phyloP scores from a whole-genome alignment of 2,888 invertebrate species.

The Mesochorus sp. region DNA sequence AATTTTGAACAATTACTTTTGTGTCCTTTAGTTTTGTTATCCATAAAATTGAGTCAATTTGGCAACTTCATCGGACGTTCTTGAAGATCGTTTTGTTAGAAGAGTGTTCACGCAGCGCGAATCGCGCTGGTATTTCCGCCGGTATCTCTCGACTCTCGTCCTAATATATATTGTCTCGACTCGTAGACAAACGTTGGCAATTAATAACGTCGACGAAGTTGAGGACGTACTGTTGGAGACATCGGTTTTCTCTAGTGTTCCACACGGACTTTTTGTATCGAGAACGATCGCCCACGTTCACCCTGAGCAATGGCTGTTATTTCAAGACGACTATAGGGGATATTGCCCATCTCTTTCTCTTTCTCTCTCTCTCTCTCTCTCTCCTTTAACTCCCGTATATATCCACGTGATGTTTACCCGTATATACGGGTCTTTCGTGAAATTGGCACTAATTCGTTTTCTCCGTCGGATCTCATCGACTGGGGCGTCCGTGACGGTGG shows the following conservation, averaged over 20 bases:
- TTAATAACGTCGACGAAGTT: slow-evolving; percentile 68
- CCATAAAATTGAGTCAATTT: slow-evolving; percentile 53
- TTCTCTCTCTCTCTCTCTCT: background rate
- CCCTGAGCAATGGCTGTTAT: slow-evolving; percentile 75
- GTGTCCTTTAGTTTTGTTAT: no score
- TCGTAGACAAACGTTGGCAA: slow-evolving; percentile 73
- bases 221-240: slow-evolving; percentile 63
- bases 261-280: slow-evolving; percentile 62
- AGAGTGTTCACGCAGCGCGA: slow-evolving; percentile 4
- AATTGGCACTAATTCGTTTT: slow-evolving; percentile 73
- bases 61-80: slow-evolving; percentile 13
- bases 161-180: slow-evolving; percentile 71
- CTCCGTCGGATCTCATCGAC: slow-evolving; percentile 57
- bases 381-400: slow-evolving; percentile 14
- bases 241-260: slow-evolving; percentile 63
- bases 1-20: background rate
- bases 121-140: slow-evolving; percentile 17
- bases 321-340: slow-evolving; percentile 67
- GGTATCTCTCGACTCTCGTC: slow-evolving; percentile 57
- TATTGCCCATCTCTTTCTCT: slow-evolving; percentile 8
- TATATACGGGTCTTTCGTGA: slow-evolving; percentile 59
- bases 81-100: background rate
- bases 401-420: slow-evolving; percentile 58
- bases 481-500: slow-evolving; percentile 29
- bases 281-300: slow-evolving; percentile 61